Evolutionary conservation across 2,888 invertebrate species (phyloP).

Genomic region (Coelopa pilipes): DNA sequence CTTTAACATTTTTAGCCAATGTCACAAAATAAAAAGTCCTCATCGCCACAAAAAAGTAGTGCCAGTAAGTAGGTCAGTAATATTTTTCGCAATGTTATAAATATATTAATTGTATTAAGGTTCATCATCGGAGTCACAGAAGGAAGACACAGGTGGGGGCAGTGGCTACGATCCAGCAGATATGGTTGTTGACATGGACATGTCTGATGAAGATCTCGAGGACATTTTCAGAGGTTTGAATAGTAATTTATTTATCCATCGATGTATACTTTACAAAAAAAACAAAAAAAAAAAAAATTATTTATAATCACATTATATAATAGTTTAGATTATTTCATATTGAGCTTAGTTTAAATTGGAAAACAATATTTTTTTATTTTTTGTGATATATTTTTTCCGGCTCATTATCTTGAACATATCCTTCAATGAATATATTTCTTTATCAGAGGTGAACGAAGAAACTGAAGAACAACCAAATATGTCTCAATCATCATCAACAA

Average conservation of each 20-base stretch:
- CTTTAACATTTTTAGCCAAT: too few relatives aligned
- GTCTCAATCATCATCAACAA: slow-evolving; percentile 25
- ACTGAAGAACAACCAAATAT: slow-evolving; percentile 34
- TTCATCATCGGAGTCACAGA: slow-evolving; percentile 57
- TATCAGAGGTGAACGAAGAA: slow-evolving; percentile 44
- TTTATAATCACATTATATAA: not conserved
- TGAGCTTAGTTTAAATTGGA: slow-evolving; percentile 29
- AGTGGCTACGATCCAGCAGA: slow-evolving; percentile 69
- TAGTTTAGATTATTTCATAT: slow-evolving; percentile 38
- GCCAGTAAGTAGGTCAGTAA: slow-evolving; percentile 58
- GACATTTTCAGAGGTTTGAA: slow-evolving; percentile 64
- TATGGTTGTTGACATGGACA: slow-evolving; percentile 87
- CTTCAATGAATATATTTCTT: slow-evolving; percentile 33
- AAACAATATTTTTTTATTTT: slow-evolving; percentile 4
- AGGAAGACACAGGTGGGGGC: slow-evolving; percentile 54
- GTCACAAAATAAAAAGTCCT: slow-evolving; percentile 32
- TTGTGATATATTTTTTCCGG: not conserved
- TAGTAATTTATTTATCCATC: slow-evolving; percentile 16
- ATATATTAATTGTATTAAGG: slow-evolving; percentile 46
- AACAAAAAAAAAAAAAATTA: not conserved
- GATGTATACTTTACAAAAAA: not conserved
- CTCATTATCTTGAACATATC: not conserved
- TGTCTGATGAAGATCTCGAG: slow-evolving; percentile 80
- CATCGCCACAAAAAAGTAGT: slow-evolving; percentile 58
- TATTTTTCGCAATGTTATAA: not conserved